Evolutionary conservation across 2,113 vertebrate species (phyloP).

Genomic region (Macquaria australasica): DNA sequence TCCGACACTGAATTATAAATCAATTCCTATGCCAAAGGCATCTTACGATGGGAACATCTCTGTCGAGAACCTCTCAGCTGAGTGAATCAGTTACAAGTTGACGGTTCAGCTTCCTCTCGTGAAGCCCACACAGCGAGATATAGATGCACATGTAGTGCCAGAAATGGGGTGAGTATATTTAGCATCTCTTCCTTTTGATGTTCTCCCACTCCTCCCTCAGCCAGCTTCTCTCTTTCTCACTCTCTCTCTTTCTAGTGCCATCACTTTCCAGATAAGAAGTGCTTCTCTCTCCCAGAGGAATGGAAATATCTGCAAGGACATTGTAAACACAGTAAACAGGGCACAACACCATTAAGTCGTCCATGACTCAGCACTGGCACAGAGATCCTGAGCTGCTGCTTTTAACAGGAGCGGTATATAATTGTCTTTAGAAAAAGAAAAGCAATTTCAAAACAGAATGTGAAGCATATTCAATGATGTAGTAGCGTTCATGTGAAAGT

Average conservation of each 20-base stretch:
- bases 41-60: conserved; percentile 9
- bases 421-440: conserved; percentile 8
- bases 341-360: conserved; percentile 64
- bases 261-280: conserved; percentile 63
- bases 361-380: conserved; percentile 65
- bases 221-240: conserved; percentile 21
- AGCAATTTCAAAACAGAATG: conserved; percentile 25
- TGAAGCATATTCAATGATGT: conserved; percentile 9
- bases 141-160: conserved; percentile 65
- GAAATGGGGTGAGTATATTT: conserved; percentile 77
- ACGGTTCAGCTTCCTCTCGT: conserved; percentile 58
- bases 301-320: conserved; percentile 62
- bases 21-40: conserved; percentile 27
- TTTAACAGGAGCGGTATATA: conserved; percentile 16
- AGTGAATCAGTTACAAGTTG: conserved; percentile 50
- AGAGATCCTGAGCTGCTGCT: conserved; percentile 37
- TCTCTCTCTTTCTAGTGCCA: conserved; percentile 30
- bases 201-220: conserved; percentile 38
- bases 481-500: conserved; percentile 21
- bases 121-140: conserved; percentile 66
- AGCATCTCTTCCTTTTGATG: conserved; percentile 73
- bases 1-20: conserved; percentile 43
- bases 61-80: conserved; percentile 46
- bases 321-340: conserved; percentile 68
- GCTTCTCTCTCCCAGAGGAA: conserved; percentile 51